phyloP scores from a whole-genome alignment of 2,888 invertebrate species.

The Hydrotaea cyrtoneurina region DNA sequence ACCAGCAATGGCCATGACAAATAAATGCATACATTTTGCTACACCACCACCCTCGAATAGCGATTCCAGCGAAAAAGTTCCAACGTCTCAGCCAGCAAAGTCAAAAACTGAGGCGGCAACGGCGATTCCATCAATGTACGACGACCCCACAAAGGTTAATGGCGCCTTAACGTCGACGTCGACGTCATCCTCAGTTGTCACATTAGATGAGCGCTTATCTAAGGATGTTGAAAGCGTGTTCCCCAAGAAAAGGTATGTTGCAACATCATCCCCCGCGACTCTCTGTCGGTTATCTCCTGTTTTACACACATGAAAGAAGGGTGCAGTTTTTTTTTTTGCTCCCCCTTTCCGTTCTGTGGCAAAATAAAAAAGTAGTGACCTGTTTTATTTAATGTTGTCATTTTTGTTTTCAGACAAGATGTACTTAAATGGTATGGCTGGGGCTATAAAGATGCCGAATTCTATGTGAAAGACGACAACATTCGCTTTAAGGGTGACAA shows the following conservation, averaged over 20 bases:
- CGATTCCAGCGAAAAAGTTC: conserved; percentile 1
- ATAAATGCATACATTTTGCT: conserved; percentile 53
- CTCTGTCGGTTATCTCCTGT: not conserved
- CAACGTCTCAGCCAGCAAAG: conserved; percentile 22
- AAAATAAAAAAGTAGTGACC: conserved; percentile 26
- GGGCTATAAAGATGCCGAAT: conserved; percentile 98
- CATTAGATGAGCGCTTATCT: conserved; percentile 75
- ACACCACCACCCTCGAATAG: not conserved
- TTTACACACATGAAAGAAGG: conserved; percentile 24
- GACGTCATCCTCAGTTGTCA: conserved; percentile 33
- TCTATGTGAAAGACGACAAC: conserved; percentile 85
- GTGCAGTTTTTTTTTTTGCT: conserved; percentile 40
- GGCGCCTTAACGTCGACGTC: conserved; percentile 56
- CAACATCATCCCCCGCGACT: conserved; percentile 35
- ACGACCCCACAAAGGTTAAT: conserved; percentile 1
- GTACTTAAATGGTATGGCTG: conserved; percentile 99
- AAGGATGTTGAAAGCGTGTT: conserved; percentile 77
- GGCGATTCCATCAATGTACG: not conserved
- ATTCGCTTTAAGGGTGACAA: conserved; percentile 91
- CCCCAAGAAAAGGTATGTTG: conserved; percentile 77
- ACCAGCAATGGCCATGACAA: conserved; percentile 53
- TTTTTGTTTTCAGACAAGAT: conserved; percentile 87
- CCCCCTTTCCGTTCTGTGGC: not conserved
- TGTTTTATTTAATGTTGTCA: conserved; percentile 22
- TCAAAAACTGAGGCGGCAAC: not conserved